Conservation (phyloP, 2,888 invertebrate genomes). For the Augochlorella aurata region DNA sequence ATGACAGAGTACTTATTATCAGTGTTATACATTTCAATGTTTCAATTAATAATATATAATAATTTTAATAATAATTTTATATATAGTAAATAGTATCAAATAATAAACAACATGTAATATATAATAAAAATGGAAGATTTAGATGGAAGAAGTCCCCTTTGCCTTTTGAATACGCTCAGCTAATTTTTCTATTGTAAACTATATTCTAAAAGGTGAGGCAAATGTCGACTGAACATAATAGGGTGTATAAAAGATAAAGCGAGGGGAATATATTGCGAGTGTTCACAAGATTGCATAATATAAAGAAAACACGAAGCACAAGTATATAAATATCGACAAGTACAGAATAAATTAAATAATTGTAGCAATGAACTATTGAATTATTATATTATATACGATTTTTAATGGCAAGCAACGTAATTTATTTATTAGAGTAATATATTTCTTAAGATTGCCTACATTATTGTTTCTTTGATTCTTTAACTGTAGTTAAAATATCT, state of each 20-base stretch:
- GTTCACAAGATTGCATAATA: background rate
- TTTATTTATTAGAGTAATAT: too few relatives aligned
- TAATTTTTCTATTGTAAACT: slow-evolving; percentile 51
- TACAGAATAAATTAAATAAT: background rate
- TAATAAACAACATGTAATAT: slow-evolving; percentile 3
- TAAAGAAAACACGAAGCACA: background rate
- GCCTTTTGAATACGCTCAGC: slow-evolving; percentile 49
- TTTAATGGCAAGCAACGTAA: background rate
- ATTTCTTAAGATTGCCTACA: too few relatives aligned
- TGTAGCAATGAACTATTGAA: background rate
- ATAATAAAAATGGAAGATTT: slow-evolving; percentile 55
- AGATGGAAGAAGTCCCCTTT: slow-evolving; percentile 52
- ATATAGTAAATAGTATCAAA: background rate
- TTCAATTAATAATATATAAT: too few relatives aligned
- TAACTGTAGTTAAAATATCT: too few relatives aligned
- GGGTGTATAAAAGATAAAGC: slow-evolving; percentile 12
- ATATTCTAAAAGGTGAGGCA: slow-evolving; percentile 57
- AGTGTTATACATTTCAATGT: too few relatives aligned
- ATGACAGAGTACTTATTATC: too few relatives aligned
- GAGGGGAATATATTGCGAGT: background rate
- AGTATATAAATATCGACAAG: background rate
- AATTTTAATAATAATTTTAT: too few relatives aligned
- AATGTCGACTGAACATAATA: slow-evolving; percentile 50
- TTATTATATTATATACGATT: background rate
- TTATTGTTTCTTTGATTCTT: too few relatives aligned